Evolutionary conservation across 37 sponge, comb jelly and placozoan genomes (phyloP), one percentile per base, ranked within the genome.

Genomic region (Diacarnus erythraeanus): DNA sequence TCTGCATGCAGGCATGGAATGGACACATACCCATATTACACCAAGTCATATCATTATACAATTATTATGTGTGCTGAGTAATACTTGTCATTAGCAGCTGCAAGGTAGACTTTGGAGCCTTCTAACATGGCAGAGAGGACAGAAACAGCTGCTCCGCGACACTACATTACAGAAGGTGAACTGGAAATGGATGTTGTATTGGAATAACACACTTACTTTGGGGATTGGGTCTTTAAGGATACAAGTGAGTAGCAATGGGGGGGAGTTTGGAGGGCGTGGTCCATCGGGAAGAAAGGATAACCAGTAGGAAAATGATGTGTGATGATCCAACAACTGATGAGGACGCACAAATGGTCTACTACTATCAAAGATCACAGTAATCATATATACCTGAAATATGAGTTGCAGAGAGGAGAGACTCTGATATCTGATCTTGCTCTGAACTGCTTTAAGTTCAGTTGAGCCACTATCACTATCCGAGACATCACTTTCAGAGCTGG

Each of bases 61-160:
- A 9, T 30, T 57, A 63, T 30, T 43, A 12, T 18, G 57, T 58
- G 38, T 1, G 26, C 61, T 68, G 33, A 1, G 59, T 21, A n/a
- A n/a, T 69, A 86, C 86, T 38, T 76, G 72, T 89, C 89, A 75
- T 83, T 71, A 30, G 89, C 84, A 22, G 79, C 76, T 40, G 84
- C 89, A 0, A 89, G 63, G 56, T 61, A 79, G 1, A 80, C 64
- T 57, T 79, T 84, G 34, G 89, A 84, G 0, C 84, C 80, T 25
- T 83, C 84, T 34, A 89, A 63, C 77, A 89, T 69, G 22, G 84
- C 67, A 61, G 43, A 75, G 44, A 89, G 63, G 0, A 89, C 80
- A 20, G 75, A 34, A 27, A 75, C 69, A 51, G 89, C 89, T 39
- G 72, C 80, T 35, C 76, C 71, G 5, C 84, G 80, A 59, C 84